Percentiles rank a stretch among this genome's conserved stretches.
Evolutionary conservation across 1,140 invertebrate genomes (phyloP).

Genomic region (Psilanteris sp.): DNA sequence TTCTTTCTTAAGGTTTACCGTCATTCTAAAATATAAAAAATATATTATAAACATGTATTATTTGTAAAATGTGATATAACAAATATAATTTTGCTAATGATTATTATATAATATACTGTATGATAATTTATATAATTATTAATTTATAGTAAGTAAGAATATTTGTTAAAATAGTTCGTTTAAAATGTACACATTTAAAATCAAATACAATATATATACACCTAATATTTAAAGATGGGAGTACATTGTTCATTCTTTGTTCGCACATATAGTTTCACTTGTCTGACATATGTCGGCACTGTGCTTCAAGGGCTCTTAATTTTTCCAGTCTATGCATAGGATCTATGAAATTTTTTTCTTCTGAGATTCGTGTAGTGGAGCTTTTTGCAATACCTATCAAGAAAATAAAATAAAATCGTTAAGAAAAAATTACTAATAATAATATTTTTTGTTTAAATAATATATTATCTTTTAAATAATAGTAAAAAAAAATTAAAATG

Average conservation of each 20-base stretch:
- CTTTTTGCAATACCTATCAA: slow-evolving; percentile 52
- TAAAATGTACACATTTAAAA: no score
- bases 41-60: no score
- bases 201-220: no score
- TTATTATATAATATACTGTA: no score
- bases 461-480: no score
- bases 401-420: no score
- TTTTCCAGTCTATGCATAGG: slow-evolving; percentile 76
- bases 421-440: not conserved
- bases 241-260: slow-evolving; percentile 30
- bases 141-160: no score
- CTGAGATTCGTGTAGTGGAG: slow-evolving; percentile 50
- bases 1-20: slow-evolving; percentile 15
- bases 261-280: slow-evolving; percentile 69
- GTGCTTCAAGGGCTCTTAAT: slow-evolving; percentile 74
- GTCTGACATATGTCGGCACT: slow-evolving; percentile 68
- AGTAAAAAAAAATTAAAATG: no score
- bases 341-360: slow-evolving; percentile 72
- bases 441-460: not conserved
- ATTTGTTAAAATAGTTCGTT: no score
- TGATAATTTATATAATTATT: no score
- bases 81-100: no score
- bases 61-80: no score
- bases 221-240: slow-evolving; percentile 48
- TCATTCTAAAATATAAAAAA: slow-evolving; percentile 18